Percentiles rank a stretch among this genome's conserved stretches.
phyloP scores from a whole-genome alignment of 2,113 vertebrate species.

The Pangasianodon hypophthalmus region DNA sequence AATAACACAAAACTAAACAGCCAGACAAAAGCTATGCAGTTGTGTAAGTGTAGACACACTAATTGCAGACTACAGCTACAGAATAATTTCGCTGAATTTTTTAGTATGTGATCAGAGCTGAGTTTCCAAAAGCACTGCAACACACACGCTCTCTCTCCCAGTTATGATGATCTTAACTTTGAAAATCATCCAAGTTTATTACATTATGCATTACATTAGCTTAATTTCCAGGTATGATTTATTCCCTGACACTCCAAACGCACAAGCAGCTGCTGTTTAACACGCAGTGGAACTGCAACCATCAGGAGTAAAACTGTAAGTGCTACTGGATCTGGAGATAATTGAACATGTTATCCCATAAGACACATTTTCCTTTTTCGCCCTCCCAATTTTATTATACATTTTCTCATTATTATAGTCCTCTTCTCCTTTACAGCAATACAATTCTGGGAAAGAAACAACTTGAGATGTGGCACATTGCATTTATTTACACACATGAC shows the following conservation, averaged over 20 bases:
- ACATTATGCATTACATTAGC: background rate
- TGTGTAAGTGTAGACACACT: too few relatives aligned
- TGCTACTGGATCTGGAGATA: background rate
- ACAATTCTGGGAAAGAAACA: background rate
- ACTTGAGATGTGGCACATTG: background rate
- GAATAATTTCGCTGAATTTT: too few relatives aligned
- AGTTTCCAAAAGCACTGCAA: too few relatives aligned
- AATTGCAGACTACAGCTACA: too few relatives aligned
- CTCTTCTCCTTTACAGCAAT: background rate
- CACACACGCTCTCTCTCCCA: too few relatives aligned
- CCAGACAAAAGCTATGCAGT: background rate
- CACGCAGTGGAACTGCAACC: background rate
- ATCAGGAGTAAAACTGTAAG: background rate
- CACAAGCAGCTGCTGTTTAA: background rate
- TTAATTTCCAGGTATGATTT: background rate
- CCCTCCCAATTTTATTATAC: background rate
- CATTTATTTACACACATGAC: background rate
- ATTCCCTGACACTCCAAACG: background rate
- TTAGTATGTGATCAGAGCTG: too few relatives aligned
- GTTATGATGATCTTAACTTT: too few relatives aligned
- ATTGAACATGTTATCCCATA: background rate
- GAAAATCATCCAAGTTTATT: too few relatives aligned
- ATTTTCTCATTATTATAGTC: background rate
- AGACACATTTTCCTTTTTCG: background rate
- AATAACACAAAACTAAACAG: background rate